A percentile compares a stretch with the other conserved stretches of the same genome.
phyloP scores from a whole-genome alignment of 2,888 invertebrate species.

The Ormyrus thymus region DNA sequence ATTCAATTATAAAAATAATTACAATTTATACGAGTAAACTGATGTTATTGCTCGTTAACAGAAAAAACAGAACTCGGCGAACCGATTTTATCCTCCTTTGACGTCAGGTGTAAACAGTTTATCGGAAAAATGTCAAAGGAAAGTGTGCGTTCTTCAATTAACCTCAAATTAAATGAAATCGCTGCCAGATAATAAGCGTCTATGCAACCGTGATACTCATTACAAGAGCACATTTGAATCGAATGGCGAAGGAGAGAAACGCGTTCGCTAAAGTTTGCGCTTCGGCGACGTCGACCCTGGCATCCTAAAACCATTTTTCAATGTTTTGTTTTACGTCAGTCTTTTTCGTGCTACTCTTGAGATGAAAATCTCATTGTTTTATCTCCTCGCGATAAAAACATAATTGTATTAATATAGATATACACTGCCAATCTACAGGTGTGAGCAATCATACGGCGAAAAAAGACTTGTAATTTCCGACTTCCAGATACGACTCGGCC shows the following conservation, averaged over 20 bases:
- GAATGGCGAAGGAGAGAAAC: constrained; percentile 29
- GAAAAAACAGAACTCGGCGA: constrained; percentile 4
- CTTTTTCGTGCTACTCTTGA: constrained; percentile 10
- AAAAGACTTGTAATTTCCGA: not conserved
- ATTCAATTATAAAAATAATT: constrained; percentile 36
- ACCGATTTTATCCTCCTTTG: not conserved
- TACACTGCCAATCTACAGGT: not conserved
- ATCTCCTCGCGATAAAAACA: too few relatives aligned
- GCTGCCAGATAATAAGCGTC: constrained; percentile 4
- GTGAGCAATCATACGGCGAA: constrained; percentile 22
- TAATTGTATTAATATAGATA: not conserved
- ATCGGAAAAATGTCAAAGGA: too few relatives aligned
- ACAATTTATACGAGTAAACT: not conserved
- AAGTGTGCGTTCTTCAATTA: not conserved
- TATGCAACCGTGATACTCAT: not conserved
- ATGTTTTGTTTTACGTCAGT: constrained; percentile 25
- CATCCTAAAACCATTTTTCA: constrained; percentile 48
- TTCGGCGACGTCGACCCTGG: constrained; percentile 46
- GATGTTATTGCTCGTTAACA: not conserved
- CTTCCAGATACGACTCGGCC: too few relatives aligned
- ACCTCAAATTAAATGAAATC: not conserved
- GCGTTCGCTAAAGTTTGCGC: constrained; percentile 16
- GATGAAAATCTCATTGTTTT: not conserved
- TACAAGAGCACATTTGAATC: not conserved
- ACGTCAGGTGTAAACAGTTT: constrained; percentile 8